phyloP scores from a whole-genome alignment of 2,113 vertebrate genomes.

The Oreochromis tanganicae region DNA sequence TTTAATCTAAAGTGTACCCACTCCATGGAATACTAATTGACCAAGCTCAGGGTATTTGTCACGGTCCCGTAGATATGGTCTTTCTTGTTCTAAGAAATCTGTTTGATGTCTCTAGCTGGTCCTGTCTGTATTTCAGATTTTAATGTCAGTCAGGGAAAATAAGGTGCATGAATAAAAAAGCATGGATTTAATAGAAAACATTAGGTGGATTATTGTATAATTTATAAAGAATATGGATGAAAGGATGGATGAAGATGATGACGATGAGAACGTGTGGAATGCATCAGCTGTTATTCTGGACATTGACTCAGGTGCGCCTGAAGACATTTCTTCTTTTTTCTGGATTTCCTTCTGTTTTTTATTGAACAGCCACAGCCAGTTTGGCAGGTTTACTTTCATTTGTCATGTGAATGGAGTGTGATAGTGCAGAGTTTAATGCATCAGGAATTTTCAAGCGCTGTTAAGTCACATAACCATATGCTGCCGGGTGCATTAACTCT shows the following conservation, averaged over 20 bases:
- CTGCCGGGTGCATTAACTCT: not conserved
- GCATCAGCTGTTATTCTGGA: conserved; percentile 70
- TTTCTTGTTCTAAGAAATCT: conserved; percentile 22
- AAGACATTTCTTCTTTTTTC: not conserved
- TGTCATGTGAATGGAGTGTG: not conserved
- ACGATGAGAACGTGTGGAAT: conserved; percentile 66
- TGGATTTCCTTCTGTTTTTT: not conserved
- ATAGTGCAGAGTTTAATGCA: not conserved
- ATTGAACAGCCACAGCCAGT: not conserved
- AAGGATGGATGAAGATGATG: not conserved
- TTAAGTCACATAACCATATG: not conserved
- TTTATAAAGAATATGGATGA: conserved; percentile 25
- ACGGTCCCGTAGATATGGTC: conserved; percentile 13
- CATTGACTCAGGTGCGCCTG: conserved; percentile 73
- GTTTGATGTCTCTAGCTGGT: conserved; percentile 31
- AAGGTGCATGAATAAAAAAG: conserved; percentile 14
- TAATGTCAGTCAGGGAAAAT: conserved; percentile 26
- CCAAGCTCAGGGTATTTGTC: conserved; percentile 34
- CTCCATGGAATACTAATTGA: conserved; percentile 45
- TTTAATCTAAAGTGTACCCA: conserved; percentile 42
- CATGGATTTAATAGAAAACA: not conserved
- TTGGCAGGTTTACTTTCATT: not conserved
- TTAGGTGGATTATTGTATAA: not conserved
- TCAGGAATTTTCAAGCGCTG: not conserved
- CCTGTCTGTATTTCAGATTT: conserved; percentile 16